Conservation (phyloP, 2,888 invertebrate species). For the Eudemis profundana region DNA sequence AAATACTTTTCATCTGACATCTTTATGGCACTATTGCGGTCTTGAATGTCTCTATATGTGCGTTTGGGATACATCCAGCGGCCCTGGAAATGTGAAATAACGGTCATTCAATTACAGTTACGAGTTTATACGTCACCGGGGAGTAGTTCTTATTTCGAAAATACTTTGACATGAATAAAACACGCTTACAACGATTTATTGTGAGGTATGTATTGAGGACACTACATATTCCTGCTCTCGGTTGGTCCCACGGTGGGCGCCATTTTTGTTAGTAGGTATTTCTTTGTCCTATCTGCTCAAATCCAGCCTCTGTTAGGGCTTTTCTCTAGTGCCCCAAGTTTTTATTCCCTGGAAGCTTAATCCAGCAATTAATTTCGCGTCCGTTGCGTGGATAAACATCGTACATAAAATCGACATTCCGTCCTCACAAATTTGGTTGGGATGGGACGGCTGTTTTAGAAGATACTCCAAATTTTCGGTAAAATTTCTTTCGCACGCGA, state of each 20-base stretch:
- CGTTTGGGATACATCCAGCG: slow-evolving; percentile 21
- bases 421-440: not conserved
- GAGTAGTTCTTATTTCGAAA: slow-evolving; percentile 37
- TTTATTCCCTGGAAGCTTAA: slow-evolving; percentile 1
- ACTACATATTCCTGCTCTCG: slow-evolving; percentile 9
- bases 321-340: slow-evolving; percentile 8
- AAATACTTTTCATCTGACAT: slow-evolving; percentile 40
- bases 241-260: not conserved
- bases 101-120: slow-evolving; percentile 35
- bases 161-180: slow-evolving; percentile 25
- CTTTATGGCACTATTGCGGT: slow-evolving; percentile 28
- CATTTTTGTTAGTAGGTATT: slow-evolving; percentile 3
- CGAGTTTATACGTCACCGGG: slow-evolving; percentile 30
- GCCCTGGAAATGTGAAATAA: slow-evolving; percentile 22
- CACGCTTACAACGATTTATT: slow-evolving; percentile 23
- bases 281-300: not conserved
- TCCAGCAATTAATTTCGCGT: slow-evolving; percentile 18
- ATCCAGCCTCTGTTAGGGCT: not conserved
- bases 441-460: not conserved
- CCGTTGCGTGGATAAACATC: slow-evolving; percentile 9
- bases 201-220: not conserved
- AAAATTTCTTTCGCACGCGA: slow-evolving; percentile 37
- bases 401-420: slow-evolving; percentile 4
- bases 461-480: slow-evolving; percentile 23
- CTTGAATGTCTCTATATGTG: slow-evolving; percentile 29